Evolutionary conservation across 2,113 vertebrate species (phyloP).

Genomic region (Prinia subflava): DNA sequence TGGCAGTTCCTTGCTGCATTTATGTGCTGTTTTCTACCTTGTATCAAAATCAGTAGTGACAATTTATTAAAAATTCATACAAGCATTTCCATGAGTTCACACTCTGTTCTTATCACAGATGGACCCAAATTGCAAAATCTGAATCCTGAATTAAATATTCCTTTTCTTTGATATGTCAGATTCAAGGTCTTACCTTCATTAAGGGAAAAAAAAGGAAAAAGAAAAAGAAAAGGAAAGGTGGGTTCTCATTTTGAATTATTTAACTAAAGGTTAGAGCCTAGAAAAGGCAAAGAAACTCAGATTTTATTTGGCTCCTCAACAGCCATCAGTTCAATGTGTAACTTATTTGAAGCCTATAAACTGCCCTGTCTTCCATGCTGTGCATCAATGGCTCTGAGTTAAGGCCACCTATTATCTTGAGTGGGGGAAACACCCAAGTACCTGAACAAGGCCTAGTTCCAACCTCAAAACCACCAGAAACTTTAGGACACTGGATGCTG

Average conservation of each 20-base stretch:
- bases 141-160: slow-evolving; percentile 44
- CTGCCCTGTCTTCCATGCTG: neutral
- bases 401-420: neutral
- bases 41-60: neutral
- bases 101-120: slow-evolving; percentile 54
- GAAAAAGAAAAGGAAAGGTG: neutral
- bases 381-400: neutral
- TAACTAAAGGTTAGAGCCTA: neutral
- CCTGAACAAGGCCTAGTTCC: neutral
- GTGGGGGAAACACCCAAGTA: neutral
- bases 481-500: neutral
- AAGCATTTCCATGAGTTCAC: slow-evolving; percentile 31
- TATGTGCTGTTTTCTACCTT: neutral
- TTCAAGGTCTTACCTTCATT: neutral
- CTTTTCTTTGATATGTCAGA: slow-evolving; percentile 8
- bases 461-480: neutral
- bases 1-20: neutral
- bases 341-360: neutral
- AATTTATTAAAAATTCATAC: slow-evolving; percentile 56
- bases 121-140: slow-evolving; percentile 36
- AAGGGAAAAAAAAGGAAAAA: rapidly evolving
- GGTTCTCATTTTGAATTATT: neutral
- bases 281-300: neutral
- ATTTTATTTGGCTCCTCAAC: neutral
- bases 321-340: neutral